These are phyloP conservation scores for Apogon talboti DNA, from an alignment of 2,797 vertebrate genomes.

Conservation along the genomic window DNA sequence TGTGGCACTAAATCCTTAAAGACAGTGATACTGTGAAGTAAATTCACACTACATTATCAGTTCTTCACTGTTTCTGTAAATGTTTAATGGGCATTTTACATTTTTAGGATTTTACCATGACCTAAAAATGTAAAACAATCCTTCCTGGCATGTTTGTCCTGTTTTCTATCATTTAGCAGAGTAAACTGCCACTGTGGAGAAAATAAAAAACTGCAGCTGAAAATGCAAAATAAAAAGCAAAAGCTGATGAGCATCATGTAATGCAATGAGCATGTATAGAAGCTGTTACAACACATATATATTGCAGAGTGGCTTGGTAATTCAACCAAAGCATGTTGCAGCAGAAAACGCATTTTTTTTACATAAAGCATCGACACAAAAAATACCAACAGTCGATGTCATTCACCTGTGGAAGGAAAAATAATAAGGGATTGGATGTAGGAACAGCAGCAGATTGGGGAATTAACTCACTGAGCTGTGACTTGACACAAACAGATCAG, in stretches of 20 bases:
- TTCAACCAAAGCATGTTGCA: constrained; percentile 1
- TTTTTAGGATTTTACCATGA: constrained; percentile 37
- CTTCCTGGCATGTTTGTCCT: constrained; percentile 66
- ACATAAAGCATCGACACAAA: constrained; percentile 5
- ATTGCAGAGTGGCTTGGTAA: constrained; percentile 17
- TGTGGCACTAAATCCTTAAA: not conserved
- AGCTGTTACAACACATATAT: constrained; percentile 40
- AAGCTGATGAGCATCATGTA: constrained; percentile 68
- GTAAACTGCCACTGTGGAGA: constrained; percentile 7
- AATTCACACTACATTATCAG: no score
- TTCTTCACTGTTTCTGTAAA: not conserved
- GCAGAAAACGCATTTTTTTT: not conserved
- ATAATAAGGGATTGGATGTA: constrained; percentile 15
- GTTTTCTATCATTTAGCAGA: not conserved
- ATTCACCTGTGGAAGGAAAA: constrained; percentile 40
- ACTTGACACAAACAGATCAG: constrained; percentile 61
- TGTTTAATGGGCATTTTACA: constrained; percentile 3
- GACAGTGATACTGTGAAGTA: not conserved
- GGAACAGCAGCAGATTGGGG: constrained; percentile 24
- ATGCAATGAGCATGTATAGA: constrained; percentile 62
- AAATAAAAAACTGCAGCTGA: constrained; percentile 29
- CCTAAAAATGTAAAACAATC: constrained; percentile 48
- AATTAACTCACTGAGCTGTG: constrained; percentile 41
- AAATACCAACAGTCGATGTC: not conserved
- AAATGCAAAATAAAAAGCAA: constrained; percentile 49